phyloP scores from a whole-genome alignment of 1,140 invertebrate species.

The Hirudo medicinalis region DNA sequence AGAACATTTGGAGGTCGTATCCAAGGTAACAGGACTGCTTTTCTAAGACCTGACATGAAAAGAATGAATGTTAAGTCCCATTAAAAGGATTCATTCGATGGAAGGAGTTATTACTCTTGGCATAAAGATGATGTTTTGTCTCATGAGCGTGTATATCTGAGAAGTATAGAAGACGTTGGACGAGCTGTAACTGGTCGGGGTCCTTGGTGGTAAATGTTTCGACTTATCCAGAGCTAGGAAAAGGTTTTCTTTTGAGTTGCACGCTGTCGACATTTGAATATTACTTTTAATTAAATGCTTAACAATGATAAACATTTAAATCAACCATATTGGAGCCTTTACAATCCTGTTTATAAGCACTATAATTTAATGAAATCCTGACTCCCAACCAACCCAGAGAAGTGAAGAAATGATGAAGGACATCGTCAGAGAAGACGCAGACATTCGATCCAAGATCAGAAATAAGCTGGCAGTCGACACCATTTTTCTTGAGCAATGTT shows the following conservation, averaged over 20 bases:
- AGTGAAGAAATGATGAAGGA: neutral
- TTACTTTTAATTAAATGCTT: too few species aligned
- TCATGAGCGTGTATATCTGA: neutral
- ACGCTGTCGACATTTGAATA: neutral
- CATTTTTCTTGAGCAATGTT: conserved; percentile 4
- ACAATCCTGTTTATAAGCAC: too few species aligned
- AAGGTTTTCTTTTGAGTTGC: neutral
- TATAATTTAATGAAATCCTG: too few species aligned
- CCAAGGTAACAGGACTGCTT: conserved; percentile 8
- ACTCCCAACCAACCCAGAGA: neutral
- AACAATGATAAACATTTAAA: too few species aligned
- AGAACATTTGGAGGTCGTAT: conserved; percentile 3
- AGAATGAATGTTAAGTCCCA: neutral
- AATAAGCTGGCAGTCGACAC: neutral
- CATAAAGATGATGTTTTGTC: neutral
- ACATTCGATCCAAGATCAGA: neutral
- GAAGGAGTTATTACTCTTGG: neutral
- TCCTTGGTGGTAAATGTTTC: neutral
- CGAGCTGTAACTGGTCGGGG: neutral
- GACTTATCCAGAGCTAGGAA: neutral
- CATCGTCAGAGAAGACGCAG: neutral
- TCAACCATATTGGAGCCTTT: too few species aligned
- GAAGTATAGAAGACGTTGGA: conserved; percentile 2
- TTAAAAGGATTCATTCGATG: neutral
- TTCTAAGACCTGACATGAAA: neutral